Evolutionary conservation across 2,888 invertebrate genomes (phyloP).

Genomic region (Tromatobia lineatoria): DNA sequence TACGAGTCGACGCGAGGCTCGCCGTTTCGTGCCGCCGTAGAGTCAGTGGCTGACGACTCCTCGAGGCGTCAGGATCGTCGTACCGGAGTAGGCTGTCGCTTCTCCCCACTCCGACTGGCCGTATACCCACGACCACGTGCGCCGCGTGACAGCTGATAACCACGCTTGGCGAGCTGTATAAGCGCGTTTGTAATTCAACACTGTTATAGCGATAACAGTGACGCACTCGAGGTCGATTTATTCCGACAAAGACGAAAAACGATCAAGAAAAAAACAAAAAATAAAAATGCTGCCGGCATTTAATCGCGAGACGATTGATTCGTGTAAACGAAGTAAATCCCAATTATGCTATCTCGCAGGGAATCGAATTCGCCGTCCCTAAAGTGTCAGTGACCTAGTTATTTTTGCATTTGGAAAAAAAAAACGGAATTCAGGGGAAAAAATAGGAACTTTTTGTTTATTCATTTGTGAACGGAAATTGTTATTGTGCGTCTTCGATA

Average conservation of each 20-base stretch:
- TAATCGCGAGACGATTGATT: slow-evolving; percentile 32
- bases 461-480: background rate
- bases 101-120: slow-evolving; percentile 9
- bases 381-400: slow-evolving; percentile 38
- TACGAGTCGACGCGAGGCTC: slow-evolving; percentile 86
- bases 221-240: background rate
- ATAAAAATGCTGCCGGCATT: slow-evolving; percentile 51
- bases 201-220: background rate
- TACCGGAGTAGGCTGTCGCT: slow-evolving; percentile 86
- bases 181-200: background rate
- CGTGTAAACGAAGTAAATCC: slow-evolving; percentile 58
- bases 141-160: slow-evolving; percentile 79
- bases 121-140: slow-evolving; percentile 84
- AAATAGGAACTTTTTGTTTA: background rate
- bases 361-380: slow-evolving; percentile 62
- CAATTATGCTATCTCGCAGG: slow-evolving; percentile 50
- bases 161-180: background rate
- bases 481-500: background rate
- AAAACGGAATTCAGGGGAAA: background rate
- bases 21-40: slow-evolving; percentile 62
- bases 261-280: background rate
- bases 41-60: slow-evolving; percentile 84
- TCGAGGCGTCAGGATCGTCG: slow-evolving; percentile 86
- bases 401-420: background rate
- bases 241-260: background rate